Evolutionary conservation across 2,797 vertebrate genomes (phyloP).

Genomic region (Rhinogobio ventralis): DNA sequence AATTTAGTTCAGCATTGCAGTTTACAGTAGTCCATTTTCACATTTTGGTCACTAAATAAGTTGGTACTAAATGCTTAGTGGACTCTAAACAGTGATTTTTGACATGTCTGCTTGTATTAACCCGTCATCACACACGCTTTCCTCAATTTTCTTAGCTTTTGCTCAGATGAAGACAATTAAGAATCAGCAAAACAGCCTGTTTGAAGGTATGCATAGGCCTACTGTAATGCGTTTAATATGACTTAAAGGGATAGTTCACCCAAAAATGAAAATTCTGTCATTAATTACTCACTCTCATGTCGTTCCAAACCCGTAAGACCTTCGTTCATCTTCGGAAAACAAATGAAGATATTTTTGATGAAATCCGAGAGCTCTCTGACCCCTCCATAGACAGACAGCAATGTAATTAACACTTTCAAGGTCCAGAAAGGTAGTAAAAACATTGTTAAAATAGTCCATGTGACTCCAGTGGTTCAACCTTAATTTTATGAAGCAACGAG

Average conservation of each 20-base stretch:
- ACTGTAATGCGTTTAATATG: background rate
- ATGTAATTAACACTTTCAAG: no score
- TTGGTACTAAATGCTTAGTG: background rate
- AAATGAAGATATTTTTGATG: no score
- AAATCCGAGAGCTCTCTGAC: no score
- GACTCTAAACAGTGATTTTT: background rate
- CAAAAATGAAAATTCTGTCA: no score
- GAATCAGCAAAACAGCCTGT: background rate
- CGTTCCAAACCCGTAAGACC: no score
- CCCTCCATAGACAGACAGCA: no score
- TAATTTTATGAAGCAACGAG: no score
- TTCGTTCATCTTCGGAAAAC: no score
- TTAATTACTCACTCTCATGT: no score
- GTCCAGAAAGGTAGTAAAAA: no score
- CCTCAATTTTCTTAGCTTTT: constrained; percentile 28
- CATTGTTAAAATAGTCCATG: no score
- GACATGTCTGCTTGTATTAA: background rate
- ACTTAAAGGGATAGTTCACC: background rate
- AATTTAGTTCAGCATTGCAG: background rate
- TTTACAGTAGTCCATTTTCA: background rate
- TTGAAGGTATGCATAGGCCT: constrained; percentile 9
- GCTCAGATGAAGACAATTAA: constrained; percentile 21
- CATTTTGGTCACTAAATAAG: background rate
- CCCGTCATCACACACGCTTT: background rate
- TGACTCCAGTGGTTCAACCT: no score